Evolutionary conservation across 2,888 invertebrate species (phyloP), one percentile per base, ranked within the genome.

Genomic region (Candidula unifasciata): DNA sequence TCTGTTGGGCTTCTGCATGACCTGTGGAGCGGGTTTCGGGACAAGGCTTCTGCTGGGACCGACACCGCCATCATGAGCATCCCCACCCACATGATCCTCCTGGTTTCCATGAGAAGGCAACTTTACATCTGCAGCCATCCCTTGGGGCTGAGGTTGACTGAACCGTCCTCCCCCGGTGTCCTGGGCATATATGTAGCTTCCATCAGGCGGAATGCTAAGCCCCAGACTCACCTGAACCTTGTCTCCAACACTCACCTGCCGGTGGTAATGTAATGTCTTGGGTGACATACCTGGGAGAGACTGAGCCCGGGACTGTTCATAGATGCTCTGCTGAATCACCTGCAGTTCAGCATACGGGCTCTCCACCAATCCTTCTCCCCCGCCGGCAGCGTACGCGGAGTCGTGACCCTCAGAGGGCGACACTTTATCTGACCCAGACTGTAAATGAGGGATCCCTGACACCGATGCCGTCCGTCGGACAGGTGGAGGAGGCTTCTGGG

Each of bases 401-500:
- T 77, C 77, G 27, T 24, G 57, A 66, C 80, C 35, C 64, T 82
- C 77, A 79, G 86, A 84, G 13, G 86, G 82, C 18, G 87, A 85
- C 57, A 90, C 90, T 27, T 88, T 87, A 0, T 89, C 89, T 2
- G 90, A 89, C 10, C 91, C 90, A n/a, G 86, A 82, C 85, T 89
- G 89, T 30, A 89, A 80, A 57, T 89, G 88, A 2, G 90, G 88
- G 8, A 89, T 85, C 44, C 89, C 88, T 18, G 90, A 89, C 27
- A 92, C 91, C n/a, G 92, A 92, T 16, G 92, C 91, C 5, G 91
- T 90, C 16, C 92, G 86, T 60, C 93, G 86, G 0, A 92, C 91
- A 3, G 93, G 93, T 24, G 93, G 92, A 0, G 92, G 92, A n/a
- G 93, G 93, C 82, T 92, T 92, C 24, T 86, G 84, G 66, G 90